A percentile compares a stretch with the other conserved stretches of the same genome.
phyloP scores from a whole-genome alignment of 2,113 vertebrate species.

The Nipponia nippon region DNA sequence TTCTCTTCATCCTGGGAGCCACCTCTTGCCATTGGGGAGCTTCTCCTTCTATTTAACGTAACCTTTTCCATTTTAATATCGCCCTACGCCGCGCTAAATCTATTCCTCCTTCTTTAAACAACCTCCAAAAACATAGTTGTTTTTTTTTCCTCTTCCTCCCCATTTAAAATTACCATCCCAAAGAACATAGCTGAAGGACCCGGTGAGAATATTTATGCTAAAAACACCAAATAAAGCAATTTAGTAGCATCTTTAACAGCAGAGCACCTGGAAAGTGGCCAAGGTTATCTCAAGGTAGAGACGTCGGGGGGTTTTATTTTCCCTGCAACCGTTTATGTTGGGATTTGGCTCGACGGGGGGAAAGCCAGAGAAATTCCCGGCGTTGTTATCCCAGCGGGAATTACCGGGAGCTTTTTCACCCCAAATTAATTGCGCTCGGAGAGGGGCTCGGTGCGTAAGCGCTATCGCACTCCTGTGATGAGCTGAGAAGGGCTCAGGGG shows the following conservation, averaged over 20 bases:
- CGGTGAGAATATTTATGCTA: background rate
- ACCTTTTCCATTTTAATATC: background rate
- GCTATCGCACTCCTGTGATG: accelerated
- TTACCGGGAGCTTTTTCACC: background rate
- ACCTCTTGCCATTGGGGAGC: background rate
- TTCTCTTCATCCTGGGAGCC: background rate
- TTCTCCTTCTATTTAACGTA: background rate
- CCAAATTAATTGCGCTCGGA: background rate
- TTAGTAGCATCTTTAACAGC: background rate
- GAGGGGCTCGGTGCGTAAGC: background rate
- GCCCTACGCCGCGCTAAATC: background rate
- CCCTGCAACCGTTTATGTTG: background rate
- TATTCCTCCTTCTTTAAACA: background rate
- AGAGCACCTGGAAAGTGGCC: background rate
- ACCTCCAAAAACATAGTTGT: background rate
- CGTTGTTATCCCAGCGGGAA: slow-evolving; percentile 10
- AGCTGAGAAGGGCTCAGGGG: background rate
- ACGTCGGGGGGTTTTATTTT: background rate
- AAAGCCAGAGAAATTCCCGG: background rate
- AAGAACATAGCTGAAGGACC: background rate
- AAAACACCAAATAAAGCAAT: background rate
- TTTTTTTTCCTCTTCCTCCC: background rate
- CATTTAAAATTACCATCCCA: background rate
- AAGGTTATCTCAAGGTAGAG: slow-evolving; percentile 28
- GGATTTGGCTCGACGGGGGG: background rate